Evolutionary conservation across 2,113 vertebrate genomes (phyloP).

Genomic region (Sialia sialis): DNA sequence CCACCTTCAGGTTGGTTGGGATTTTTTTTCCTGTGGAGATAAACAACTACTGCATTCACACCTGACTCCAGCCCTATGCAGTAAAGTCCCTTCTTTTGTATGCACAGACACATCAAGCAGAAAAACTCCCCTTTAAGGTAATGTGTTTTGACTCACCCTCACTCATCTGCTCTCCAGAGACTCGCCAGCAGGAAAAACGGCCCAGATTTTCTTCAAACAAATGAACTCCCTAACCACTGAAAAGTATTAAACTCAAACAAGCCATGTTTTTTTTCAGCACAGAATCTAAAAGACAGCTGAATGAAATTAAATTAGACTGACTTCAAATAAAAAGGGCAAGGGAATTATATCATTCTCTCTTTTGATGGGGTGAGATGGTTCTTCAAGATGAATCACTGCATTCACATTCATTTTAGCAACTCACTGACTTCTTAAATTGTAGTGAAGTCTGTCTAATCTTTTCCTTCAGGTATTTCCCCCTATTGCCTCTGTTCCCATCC

Average conservation of each 20-base stretch:
- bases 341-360: neutral
- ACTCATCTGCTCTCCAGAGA: neutral
- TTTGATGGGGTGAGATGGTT: neutral
- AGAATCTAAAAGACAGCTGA: neutral
- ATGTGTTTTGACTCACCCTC: neutral
- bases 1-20: neutral
- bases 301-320: neutral
- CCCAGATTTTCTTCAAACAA: neutral
- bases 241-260: neutral
- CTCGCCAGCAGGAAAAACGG: neutral
- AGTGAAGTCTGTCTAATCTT: neutral
- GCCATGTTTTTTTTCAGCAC: neutral
- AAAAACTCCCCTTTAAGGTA: neutral
- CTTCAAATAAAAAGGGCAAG: neutral
- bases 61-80: neutral
- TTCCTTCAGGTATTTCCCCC: neutral
- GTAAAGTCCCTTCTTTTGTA: neutral
- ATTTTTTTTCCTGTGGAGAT: neutral
- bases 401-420: neutral
- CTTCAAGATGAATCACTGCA: neutral
- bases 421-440: neutral
- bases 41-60: neutral
- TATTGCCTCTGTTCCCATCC: neutral
- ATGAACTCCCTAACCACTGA: neutral
- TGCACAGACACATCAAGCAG: neutral